Conservation (phyloP, 2,888 invertebrate genomes). For the Epistrophella euchroma region DNA sequence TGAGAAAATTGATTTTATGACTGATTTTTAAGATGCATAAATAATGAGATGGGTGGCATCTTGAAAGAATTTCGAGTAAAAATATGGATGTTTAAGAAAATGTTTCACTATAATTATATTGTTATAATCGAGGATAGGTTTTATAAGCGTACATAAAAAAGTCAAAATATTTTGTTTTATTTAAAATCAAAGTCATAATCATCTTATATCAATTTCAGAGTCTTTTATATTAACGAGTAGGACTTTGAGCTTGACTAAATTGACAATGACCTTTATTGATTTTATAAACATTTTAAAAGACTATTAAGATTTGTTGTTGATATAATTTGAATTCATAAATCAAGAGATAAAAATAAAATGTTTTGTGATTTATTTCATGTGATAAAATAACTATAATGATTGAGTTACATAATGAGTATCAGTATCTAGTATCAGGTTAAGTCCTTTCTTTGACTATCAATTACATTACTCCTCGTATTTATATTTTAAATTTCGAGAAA, state of each 20-base stretch:
- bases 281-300: background rate
- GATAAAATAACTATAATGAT: background rate
- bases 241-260: background rate
- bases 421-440: background rate
- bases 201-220: background rate
- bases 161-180: background rate
- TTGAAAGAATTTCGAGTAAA: background rate
- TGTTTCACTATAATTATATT: background rate
- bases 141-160: background rate
- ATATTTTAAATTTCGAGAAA: too few species aligned
- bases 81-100: background rate
- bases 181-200: background rate
- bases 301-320: background rate
- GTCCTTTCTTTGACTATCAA: too few species aligned
- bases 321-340: background rate
- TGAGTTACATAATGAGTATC: background rate
- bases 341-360: background rate
- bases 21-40: constrained; percentile 25
- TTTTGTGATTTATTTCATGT: background rate
- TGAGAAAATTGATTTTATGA: constrained; percentile 22
- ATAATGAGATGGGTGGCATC: constrained; percentile 6
- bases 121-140: background rate
- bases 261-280: background rate
- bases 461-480: too few species aligned
- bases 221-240: background rate